A percentile compares a stretch with the other conserved stretches of the same genome.
Evolutionary conservation across 2,797 vertebrate species (phyloP).

Genomic region (Falco rusticolus): DNA sequence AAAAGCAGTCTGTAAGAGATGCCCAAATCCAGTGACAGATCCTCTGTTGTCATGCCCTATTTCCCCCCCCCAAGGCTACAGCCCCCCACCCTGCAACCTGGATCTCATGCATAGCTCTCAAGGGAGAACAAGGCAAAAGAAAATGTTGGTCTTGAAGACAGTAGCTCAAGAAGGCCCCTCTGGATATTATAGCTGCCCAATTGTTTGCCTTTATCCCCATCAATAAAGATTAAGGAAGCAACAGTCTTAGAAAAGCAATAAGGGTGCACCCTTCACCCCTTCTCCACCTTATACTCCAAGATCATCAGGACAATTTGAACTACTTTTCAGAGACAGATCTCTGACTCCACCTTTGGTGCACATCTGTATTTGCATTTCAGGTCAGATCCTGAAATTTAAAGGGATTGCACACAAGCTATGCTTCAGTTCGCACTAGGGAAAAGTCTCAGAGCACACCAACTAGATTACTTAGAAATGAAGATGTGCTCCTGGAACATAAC

Average conservation of each 20-base stretch:
- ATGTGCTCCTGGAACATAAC: not conserved
- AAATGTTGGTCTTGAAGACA: not conserved
- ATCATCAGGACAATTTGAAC: not conserved
- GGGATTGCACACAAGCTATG: not conserved
- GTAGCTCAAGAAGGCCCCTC: not conserved
- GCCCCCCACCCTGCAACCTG: not conserved
- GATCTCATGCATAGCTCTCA: not conserved
- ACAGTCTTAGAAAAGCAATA: not conserved
- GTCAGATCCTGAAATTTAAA: not conserved
- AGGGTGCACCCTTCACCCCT: not conserved
- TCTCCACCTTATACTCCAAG: not conserved
- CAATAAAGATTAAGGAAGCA: not conserved
- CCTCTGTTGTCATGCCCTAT: not conserved
- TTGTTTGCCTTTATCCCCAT: not conserved
- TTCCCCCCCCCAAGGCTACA: not conserved
- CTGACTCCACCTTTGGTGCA: not conserved
- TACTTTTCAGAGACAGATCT: not conserved
- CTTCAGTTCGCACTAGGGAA: not conserved
- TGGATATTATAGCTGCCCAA: not conserved
- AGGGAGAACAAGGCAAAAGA: not conserved
- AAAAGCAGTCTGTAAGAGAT: not conserved
- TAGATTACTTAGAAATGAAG: not conserved
- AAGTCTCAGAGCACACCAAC: not conserved
- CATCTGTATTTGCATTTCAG: not conserved
- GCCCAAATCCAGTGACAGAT: not conserved